phyloP scores from a whole-genome alignment of 2,113 vertebrate genomes.

The Balaeniceps rex region DNA sequence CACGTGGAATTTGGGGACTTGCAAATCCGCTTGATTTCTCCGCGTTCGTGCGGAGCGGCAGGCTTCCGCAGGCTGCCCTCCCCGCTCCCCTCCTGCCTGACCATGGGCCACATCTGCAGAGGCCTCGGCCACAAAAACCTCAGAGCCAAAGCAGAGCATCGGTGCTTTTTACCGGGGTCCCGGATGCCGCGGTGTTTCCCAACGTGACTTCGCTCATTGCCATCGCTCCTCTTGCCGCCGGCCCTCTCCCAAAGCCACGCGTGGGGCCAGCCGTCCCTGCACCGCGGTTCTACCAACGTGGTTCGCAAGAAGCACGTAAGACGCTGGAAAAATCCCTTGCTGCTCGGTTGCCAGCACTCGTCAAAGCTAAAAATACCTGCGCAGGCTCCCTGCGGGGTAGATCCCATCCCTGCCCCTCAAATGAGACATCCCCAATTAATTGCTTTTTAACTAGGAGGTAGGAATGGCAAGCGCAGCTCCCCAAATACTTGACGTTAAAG shows the following conservation, averaged over 20 bases:
- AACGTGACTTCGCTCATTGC: background rate
- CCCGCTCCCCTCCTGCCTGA: background rate
- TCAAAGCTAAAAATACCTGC: background rate
- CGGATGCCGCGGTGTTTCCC: background rate
- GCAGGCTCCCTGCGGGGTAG: background rate
- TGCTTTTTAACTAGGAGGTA: background rate
- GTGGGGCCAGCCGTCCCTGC: fast-evolving
- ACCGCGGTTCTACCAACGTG: fast-evolving
- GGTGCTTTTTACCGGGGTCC: background rate
- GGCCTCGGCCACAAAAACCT: background rate
- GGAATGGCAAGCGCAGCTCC: background rate
- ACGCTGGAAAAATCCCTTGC: fast-evolving
- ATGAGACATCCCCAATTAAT: background rate
- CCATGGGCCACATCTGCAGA: background rate
- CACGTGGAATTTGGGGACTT: constrained; percentile 8
- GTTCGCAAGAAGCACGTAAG: fast-evolving
- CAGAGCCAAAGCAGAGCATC: background rate
- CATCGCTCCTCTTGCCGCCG: background rate
- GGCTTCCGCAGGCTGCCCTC: background rate
- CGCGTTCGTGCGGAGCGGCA: background rate
- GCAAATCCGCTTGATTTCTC: background rate
- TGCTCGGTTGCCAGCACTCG: background rate
- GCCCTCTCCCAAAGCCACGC: fast-evolving
- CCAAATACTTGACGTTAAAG: background rate
- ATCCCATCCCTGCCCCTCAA: background rate